Conservation (phyloP, 2,888 invertebrate species). For the Polymixis lichenea region DNA sequence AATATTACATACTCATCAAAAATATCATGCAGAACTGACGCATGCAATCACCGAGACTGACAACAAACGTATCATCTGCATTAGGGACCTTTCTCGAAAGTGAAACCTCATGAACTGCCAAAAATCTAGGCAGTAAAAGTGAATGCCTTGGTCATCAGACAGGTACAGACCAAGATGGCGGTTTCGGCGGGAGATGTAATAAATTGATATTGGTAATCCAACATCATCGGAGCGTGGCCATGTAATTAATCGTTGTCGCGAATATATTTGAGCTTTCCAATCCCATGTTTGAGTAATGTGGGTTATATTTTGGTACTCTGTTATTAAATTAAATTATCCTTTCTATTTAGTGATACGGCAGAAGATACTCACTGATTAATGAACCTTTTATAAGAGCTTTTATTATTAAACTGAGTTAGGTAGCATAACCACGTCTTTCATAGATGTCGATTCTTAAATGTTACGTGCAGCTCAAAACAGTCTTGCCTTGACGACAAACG, state of each 20-base stretch:
- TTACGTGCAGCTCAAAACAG: no score
- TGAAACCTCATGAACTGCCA: slow-evolving; percentile 64
- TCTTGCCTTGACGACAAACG: neutral
- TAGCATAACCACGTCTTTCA: neutral
- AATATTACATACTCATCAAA: slow-evolving; percentile 42
- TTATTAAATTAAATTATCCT: slow-evolving; percentile 57
- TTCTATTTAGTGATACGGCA: slow-evolving; percentile 44
- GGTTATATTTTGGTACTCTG: slow-evolving; percentile 39
- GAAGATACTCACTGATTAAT: slow-evolving; percentile 51
- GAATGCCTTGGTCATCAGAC: slow-evolving; percentile 58
- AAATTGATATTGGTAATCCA: slow-evolving; percentile 65
- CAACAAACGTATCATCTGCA: slow-evolving; percentile 50
- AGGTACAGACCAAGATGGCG: slow-evolving; percentile 65
- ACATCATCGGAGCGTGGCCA: slow-evolving; percentile 59
- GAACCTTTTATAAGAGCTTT: neutral
- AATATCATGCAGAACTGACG: slow-evolving; percentile 56
- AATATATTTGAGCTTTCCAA: slow-evolving; percentile 62
- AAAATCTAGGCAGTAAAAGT: slow-evolving; percentile 65
- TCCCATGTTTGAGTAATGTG: slow-evolving; percentile 41
- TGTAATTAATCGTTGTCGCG: slow-evolving; percentile 66
- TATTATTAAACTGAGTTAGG: neutral
- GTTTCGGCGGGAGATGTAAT: slow-evolving; percentile 55
- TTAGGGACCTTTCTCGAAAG: slow-evolving; percentile 61
- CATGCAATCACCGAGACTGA: slow-evolving; percentile 51
- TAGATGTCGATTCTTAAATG: no score